phyloP scores from a whole-genome alignment of 2,797 vertebrate genomes.

The Choloepus didactylus region DNA sequence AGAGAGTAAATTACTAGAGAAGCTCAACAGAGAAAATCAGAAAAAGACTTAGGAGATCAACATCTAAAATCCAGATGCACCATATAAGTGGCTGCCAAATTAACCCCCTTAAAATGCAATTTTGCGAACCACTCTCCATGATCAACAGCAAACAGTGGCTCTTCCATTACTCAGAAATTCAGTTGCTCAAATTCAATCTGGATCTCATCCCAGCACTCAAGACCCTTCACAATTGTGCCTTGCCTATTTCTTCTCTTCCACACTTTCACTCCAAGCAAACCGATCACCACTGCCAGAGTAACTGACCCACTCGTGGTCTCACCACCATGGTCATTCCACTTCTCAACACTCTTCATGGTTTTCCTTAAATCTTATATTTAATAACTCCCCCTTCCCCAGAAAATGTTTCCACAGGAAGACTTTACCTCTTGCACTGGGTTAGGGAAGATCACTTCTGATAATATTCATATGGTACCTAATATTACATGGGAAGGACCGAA shows the following conservation, averaged over 20 bases:
- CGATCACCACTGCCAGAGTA: not conserved
- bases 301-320: not conserved
- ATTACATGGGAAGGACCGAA: not conserved
- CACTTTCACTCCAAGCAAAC: not conserved
- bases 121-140: not conserved
- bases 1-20: not conserved
- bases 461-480: not conserved
- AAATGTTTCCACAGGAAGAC: not conserved
- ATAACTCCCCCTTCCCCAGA: not conserved
- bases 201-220: not conserved
- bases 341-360: not conserved
- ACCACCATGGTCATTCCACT: not conserved
- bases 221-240: not conserved
- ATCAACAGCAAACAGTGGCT: not conserved
- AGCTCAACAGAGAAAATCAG: not conserved
- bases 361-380: not conserved
- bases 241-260: not conserved
- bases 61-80: not conserved
- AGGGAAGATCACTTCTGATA: not conserved
- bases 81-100: not conserved
- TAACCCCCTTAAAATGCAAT: not conserved
- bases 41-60: not conserved
- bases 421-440: not conserved
- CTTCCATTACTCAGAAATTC: not conserved
- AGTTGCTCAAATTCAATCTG: not conserved